phyloP scores from a whole-genome alignment of 2,888 invertebrate species.

The Pollenia angustigena region DNA sequence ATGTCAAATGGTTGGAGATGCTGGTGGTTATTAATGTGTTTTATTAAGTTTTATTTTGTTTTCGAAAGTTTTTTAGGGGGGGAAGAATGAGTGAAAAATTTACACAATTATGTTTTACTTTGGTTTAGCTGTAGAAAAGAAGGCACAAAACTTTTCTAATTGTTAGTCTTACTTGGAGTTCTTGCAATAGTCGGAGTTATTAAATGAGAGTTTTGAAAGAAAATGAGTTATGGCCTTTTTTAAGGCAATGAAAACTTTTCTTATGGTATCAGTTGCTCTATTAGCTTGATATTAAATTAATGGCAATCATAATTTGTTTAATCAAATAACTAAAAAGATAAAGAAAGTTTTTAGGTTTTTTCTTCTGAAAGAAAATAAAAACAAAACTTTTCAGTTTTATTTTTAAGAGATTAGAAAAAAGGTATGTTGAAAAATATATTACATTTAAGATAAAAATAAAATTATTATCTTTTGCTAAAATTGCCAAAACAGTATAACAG shows the following conservation, averaged over 20 bases:
- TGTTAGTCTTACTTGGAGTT: background rate
- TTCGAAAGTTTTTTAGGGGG: background rate
- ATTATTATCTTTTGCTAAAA: background rate
- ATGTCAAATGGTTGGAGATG: background rate
- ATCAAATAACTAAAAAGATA: slow-evolving; percentile 49
- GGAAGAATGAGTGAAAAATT: background rate
- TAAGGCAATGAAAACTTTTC: slow-evolving; percentile 25
- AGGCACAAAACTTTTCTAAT: slow-evolving; percentile 35
- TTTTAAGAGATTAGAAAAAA: background rate
- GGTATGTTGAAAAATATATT: background rate
- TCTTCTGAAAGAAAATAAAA: background rate
- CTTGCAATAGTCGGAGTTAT: background rate
- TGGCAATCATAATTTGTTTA: slow-evolving; percentile 66
- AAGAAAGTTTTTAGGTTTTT: background rate
- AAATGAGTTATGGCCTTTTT: slow-evolving; percentile 33
- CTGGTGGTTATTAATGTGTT: slow-evolving; percentile 62
- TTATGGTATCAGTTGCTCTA: slow-evolving; percentile 49
- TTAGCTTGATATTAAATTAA: slow-evolving; percentile 60
- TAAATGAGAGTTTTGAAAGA: background rate
- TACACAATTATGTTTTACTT: slow-evolving; percentile 47
- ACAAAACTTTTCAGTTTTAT: slow-evolving; percentile 10
- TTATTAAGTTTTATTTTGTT: slow-evolving; percentile 34
- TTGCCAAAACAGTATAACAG: background rate
- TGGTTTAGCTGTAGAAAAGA: background rate
- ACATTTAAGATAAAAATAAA: slow-evolving; percentile 5